Percentiles rank a stretch among this genome's conserved stretches.
These are phyloP conservation scores for Drosophila rubida DNA, from an alignment of 2,888 invertebrate species.

Conservation along the genomic window DNA sequence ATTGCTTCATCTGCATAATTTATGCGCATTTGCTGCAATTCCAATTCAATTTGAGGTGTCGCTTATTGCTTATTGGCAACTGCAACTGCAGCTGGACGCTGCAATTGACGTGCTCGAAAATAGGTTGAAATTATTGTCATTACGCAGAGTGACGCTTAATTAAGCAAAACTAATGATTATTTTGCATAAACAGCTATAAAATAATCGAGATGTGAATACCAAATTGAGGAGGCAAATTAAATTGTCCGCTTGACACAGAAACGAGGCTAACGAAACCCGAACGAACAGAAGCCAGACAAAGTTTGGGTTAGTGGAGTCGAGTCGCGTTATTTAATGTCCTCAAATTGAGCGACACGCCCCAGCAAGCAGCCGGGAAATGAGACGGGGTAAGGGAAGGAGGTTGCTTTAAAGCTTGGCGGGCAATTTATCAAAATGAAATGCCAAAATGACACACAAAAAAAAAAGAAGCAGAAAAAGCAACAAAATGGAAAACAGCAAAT, in stretches of 20 bases:
- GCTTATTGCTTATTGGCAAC: conserved; percentile 22
- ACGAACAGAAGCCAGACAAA: conserved; percentile 1
- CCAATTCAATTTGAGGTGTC: conserved; percentile 69
- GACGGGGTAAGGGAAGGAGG: background rate
- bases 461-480: conserved; percentile 3
- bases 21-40: conserved; percentile 66
- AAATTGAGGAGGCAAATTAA: conserved; percentile 19
- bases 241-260: conserved; percentile 16
- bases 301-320: conserved; percentile 15
- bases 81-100: background rate
- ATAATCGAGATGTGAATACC: conserved; percentile 20
- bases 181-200: conserved; percentile 65
- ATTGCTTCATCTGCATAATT: conserved; percentile 80
- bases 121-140: conserved; percentile 53
- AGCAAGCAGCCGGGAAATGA: too few species aligned
- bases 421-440: conserved; percentile 77
- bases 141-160: conserved; percentile 53
- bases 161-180: conserved; percentile 62
- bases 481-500: conserved; percentile 21
- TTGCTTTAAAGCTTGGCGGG: conserved; percentile 34
- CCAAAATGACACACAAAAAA: conserved; percentile 39
- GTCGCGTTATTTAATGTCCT: conserved; percentile 44
- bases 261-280: conserved; percentile 34
- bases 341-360: conserved; percentile 55
- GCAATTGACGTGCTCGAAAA: conserved; percentile 35